phyloP scores from a whole-genome alignment of 2,888 invertebrate species.

The Eremobia ochroleuca region DNA sequence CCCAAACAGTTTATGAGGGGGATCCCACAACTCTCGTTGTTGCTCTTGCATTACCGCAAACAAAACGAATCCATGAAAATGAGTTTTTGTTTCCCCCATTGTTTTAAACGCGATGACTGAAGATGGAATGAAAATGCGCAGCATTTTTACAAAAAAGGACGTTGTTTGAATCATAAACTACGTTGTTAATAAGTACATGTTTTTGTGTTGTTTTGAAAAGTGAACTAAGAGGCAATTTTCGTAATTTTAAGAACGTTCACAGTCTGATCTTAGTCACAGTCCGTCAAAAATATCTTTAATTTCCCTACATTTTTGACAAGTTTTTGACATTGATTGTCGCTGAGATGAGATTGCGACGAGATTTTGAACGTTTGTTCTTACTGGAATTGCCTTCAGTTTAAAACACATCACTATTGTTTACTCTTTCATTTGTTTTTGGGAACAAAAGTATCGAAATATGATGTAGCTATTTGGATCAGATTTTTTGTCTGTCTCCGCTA shows the following conservation, averaged over 20 bases:
- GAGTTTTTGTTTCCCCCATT: constrained; percentile 78
- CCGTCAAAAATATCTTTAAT: neutral
- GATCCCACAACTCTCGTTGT: constrained; percentile 77
- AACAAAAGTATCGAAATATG: constrained; percentile 29
- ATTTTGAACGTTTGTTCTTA: neutral
- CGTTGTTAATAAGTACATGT: constrained; percentile 34
- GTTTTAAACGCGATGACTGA: constrained; percentile 69
- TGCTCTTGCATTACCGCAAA: constrained; percentile 83
- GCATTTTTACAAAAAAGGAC: constrained; percentile 51
- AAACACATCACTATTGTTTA: constrained; percentile 3
- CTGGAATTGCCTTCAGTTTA: neutral
- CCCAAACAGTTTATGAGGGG: constrained; percentile 80
- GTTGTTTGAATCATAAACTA: constrained; percentile 36
- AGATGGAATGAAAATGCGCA: constrained; percentile 64
- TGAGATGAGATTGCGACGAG: neutral
- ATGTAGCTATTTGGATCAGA: neutral
- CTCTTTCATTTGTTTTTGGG: constrained; percentile 22
- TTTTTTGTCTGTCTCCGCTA: constrained; percentile 53
- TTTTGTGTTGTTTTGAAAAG: constrained; percentile 29
- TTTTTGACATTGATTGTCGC: neutral
- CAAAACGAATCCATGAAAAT: constrained; percentile 79
- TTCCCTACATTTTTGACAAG: neutral
- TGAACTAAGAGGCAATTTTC: neutral
- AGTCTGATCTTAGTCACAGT: neutral
- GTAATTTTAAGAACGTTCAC: neutral